Evolutionary conservation across 2,113 vertebrate genomes (phyloP), one percentile per base, ranked within the genome.

Genomic region (Podarcis raffonei): DNA sequence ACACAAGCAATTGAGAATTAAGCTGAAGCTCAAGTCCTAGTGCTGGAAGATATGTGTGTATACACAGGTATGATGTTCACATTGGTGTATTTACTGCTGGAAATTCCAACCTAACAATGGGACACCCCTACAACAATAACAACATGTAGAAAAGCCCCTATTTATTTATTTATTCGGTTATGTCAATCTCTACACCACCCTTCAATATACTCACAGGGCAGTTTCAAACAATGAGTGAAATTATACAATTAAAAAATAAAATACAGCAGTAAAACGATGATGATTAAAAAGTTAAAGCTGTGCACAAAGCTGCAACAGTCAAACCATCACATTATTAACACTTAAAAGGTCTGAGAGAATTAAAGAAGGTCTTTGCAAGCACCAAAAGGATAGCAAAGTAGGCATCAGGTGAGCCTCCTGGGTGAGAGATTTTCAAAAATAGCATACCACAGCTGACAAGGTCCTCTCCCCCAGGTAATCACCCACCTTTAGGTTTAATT

Each of bases 1-100:
- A 90, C 89, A 25, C 86, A 86, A 90, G 66, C n/a, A 0, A 77
- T 87, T 69, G 35, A 27, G 89, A 90, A 66, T 65, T 32, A 91
- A 92, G 84, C 20, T 22, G 12, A 39, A 84, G 83, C 59, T 69
- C 13, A 78, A 27, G 5, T 32, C 42, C 42, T 53, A 25, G 13
- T 35, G 13, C 32, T 66, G 48, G 16, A 82, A n/a, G 18, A 82
- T 42, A 9, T n/a, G 2, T 12, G 25, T 5, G 15, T 27, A 20
- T 22, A 57, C 4, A 42, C 42, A 80, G 27, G 18, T 30, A 39
- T 8, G 6, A 16, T 39, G 53, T 8, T 18, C 86, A 59, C 0
- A 18, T 65, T 53, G n/a, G 37, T 42, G 25, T 5, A 18, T 77
- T 53, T 6, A 1, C 22, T 83, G 72, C 59, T 83, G 35, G 30